A percentile compares a stretch with the other conserved stretches of the same genome.
phyloP scores from a whole-genome alignment of 1,140 invertebrate genomes.

The Heterodera schachtii region DNA sequence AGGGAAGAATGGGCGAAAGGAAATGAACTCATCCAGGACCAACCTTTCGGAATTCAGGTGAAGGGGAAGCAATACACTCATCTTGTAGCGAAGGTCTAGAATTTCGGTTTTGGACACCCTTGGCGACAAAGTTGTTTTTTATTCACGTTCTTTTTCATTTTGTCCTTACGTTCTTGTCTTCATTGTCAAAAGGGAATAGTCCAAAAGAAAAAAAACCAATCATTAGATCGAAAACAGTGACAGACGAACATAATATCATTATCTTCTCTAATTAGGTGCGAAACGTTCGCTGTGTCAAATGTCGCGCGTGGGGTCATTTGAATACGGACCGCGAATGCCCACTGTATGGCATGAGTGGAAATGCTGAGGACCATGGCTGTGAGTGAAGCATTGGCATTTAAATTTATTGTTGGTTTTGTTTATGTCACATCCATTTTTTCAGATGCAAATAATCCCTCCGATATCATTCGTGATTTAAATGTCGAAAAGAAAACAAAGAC shows the following conservation, averaged over 20 bases:
- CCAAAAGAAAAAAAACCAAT: too few species aligned
- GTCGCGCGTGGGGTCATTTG: constrained; percentile 98
- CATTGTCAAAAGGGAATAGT: too few species aligned
- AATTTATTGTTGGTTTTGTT: constrained; percentile 13
- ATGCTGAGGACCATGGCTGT: constrained; percentile 62
- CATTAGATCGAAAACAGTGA: too few species aligned
- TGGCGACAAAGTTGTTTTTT: too few species aligned
- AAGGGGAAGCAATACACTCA: neutral
- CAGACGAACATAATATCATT: too few species aligned
- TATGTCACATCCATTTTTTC: constrained; percentile 34
- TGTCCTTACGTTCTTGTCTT: too few species aligned
- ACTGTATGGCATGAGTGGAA: constrained; percentile 63
- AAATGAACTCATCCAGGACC: constrained; percentile 77
- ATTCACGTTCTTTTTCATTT: too few species aligned
- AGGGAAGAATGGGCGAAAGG: constrained; percentile 74
- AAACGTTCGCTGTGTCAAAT: constrained; percentile 97
- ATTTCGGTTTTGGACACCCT: too few species aligned
- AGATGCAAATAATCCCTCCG: constrained; percentile 64
- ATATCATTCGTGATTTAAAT: constrained; percentile 55
- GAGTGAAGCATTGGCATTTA: constrained; percentile 35
- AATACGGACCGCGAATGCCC: constrained; percentile 82
- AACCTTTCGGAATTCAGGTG: constrained; percentile 94
- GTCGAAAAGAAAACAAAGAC: constrained; percentile 34
- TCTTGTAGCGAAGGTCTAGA: too few species aligned
- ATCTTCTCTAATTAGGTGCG: constrained; percentile 72